phyloP scores from a whole-genome alignment of 2,797 vertebrate species.

The Etheostoma nigrum region DNA sequence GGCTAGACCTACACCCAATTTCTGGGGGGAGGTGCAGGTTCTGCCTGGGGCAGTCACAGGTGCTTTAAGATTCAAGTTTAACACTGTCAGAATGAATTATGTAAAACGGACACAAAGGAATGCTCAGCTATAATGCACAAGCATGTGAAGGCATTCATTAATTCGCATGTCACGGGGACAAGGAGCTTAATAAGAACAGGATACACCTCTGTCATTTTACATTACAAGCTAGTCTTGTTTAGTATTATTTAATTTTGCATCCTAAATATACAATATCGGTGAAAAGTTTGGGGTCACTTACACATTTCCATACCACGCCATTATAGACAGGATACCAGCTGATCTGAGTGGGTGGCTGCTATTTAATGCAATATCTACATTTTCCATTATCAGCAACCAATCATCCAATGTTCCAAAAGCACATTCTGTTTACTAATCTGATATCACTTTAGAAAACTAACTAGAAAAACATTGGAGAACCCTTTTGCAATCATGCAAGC shows the following conservation, averaged over 20 bases:
- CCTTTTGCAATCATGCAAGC: no score
- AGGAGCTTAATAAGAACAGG: not conserved
- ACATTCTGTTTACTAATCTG: no score
- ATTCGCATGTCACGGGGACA: slow-evolving; percentile 9
- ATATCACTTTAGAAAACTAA: no score
- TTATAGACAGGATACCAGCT: no score
- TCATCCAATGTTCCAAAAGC: no score
- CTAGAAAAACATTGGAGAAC: no score
- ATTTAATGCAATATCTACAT: no score
- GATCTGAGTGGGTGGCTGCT: no score
- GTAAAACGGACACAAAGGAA: slow-evolving; percentile 1
- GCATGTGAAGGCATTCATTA: slow-evolving; percentile 20
- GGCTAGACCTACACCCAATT: not conserved
- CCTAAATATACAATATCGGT: not conserved
- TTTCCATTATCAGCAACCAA: no score
- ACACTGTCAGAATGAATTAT: slow-evolving; percentile 18
- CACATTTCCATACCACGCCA: no score
- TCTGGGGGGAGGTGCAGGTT: not conserved
- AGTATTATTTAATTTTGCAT: not conserved
- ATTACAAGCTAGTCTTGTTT: not conserved
- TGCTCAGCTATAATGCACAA: slow-evolving; percentile 13
- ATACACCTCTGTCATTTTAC: not conserved
- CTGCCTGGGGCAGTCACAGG: not conserved
- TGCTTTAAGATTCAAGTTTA: not conserved
- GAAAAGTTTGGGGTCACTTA: no score